Evolutionary conservation across 1,140 invertebrate genomes (phyloP).

Genomic region (Hetaerina americana): DNA sequence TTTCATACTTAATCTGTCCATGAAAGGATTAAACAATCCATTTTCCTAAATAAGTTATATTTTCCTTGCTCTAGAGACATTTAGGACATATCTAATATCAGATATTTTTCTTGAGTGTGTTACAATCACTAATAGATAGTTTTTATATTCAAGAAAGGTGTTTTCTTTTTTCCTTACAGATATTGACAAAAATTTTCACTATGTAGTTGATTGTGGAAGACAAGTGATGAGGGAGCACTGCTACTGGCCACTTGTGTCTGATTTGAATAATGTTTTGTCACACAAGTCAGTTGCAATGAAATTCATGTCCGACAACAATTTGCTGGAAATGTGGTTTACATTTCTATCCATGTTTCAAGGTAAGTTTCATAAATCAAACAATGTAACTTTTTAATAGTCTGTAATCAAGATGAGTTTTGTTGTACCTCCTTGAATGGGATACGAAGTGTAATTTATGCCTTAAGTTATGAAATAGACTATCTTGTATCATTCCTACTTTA

Average conservation of each 20-base stretch:
- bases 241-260: conserved; percentile 94
- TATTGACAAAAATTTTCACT: conserved; percentile 65
- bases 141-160: too few relatives aligned
- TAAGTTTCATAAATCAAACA: conserved; percentile 24
- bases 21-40: too few relatives aligned
- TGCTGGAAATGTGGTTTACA: conserved; percentile 89
- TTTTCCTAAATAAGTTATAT: too few relatives aligned
- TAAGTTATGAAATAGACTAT: too few relatives aligned
- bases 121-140: too few relatives aligned
- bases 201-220: conserved; percentile 84
- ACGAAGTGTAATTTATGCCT: too few relatives aligned
- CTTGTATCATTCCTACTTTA: too few relatives aligned
- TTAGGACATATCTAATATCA: too few relatives aligned
- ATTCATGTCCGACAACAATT: conserved; percentile 72
- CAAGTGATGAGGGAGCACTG: conserved; percentile 94
- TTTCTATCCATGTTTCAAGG: conserved; percentile 91
- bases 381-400: conserved; percentile 1
- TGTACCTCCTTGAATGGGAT: background rate
- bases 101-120: too few relatives aligned
- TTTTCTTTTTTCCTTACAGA: conserved; percentile 36
- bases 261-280: conserved; percentile 93
- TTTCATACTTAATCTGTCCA: too few relatives aligned
- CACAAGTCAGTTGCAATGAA: conserved; percentile 79
- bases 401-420: background rate
- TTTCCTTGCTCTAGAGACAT: too few relatives aligned